A percentile compares a stretch with the other conserved stretches of the same genome.
Conservation (phyloP, 2,113 vertebrate genomes). For the Acrocephalus arundinaceus region DNA sequence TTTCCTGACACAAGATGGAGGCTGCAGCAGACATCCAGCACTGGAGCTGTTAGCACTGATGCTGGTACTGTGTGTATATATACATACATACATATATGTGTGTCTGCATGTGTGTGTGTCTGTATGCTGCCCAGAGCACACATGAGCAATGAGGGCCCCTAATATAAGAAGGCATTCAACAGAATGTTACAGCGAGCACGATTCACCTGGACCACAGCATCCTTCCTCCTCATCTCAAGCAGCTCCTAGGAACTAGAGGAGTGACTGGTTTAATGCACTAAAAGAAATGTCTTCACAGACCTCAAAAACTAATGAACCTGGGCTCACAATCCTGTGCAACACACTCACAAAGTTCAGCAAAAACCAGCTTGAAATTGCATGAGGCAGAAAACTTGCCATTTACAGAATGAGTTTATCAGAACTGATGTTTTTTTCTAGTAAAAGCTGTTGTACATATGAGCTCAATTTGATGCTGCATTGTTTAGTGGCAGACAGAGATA, state of each 20-base stretch:
- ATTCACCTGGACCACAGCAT: neutral
- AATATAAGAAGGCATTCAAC: neutral
- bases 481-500: constrained; percentile 58
- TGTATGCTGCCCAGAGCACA: no score
- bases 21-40: neutral
- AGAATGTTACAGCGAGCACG: accelerated
- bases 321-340: neutral
- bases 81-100: no score
- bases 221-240: neutral
- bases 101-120: accelerated
- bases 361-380: neutral
- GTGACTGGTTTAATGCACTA: neutral
- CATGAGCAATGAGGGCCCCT: neutral
- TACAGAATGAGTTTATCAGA: constrained; percentile 33
- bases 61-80: no score
- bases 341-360: neutral
- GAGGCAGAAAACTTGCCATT: neutral
- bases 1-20: neutral
- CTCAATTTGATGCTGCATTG: constrained; percentile 46
- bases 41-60: neutral
- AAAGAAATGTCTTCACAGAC: neutral
- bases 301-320: neutral
- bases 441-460: constrained; percentile 50
- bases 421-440: constrained; percentile 22
- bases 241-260: neutral